Conservation (phyloP, 2,113 vertebrate genomes). For the Tenebrosternarchus preto region DNA sequence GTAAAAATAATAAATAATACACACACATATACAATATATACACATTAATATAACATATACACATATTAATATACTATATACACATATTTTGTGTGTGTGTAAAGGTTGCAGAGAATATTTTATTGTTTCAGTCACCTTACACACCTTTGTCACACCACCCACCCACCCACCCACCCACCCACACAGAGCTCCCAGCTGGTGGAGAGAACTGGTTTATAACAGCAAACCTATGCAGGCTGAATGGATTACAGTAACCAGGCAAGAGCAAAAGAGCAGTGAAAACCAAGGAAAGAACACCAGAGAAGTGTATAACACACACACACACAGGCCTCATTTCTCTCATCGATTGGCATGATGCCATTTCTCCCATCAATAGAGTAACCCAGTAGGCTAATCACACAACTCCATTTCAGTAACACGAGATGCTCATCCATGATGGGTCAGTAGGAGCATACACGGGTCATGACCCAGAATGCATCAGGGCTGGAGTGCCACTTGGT, state of each 20-base stretch:
- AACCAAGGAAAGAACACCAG: neutral
- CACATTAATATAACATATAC: no score
- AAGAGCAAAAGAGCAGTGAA: neutral
- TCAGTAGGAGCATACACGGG: conserved; percentile 39
- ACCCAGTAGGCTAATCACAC: conserved; percentile 47
- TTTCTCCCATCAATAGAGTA: conserved; percentile 43
- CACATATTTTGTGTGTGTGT: no score
- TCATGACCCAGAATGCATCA: conserved; percentile 35
- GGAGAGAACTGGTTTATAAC: no score
- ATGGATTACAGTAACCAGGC: neutral
- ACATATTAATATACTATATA: no score
- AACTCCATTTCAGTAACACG: conserved; percentile 52
- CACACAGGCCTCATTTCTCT: conserved; percentile 32
- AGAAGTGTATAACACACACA: conserved; percentile 36
- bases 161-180: no score
- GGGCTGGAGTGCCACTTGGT: neutral
- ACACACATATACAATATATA: no score
- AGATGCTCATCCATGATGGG: conserved; percentile 35
- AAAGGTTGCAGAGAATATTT: no score
- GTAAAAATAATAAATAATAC: no score
- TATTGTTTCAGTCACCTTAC: no score
- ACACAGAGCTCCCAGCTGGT: no score
- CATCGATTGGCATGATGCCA: conserved; percentile 49
- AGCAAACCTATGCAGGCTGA: neutral
- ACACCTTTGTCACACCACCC: no score